Conservation (phyloP, 1,140 invertebrate species). For the Xylocopa sonorina region DNA sequence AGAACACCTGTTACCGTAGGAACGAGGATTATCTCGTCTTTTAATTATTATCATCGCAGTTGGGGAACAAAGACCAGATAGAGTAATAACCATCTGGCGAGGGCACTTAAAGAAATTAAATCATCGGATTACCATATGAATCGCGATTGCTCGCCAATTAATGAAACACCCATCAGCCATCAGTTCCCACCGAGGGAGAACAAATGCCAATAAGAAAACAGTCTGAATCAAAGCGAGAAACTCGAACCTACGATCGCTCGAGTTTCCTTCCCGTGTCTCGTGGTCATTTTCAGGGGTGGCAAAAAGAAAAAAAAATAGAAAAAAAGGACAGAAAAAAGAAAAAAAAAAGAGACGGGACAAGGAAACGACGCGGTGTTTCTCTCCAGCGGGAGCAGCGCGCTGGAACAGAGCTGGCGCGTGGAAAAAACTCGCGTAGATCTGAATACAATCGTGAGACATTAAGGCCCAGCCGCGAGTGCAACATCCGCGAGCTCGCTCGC, state of each 20-base stretch:
- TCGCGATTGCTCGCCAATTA: not conserved
- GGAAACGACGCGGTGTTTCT: conserved; percentile 24
- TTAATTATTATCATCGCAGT: no score
- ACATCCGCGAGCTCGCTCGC: conserved; percentile 29
- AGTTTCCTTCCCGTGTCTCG: not conserved
- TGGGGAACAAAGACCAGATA: no score
- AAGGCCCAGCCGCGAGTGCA: conserved; percentile 32
- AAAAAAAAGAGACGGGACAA: no score
- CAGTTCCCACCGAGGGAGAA: not conserved
- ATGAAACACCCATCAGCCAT: not conserved
- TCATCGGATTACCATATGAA: no score
- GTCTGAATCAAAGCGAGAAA: not conserved
- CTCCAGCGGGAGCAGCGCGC: conserved; percentile 24
- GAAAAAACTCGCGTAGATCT: conserved; percentile 56
- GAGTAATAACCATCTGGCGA: no score
- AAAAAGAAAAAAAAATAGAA: no score
- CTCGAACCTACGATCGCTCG: not conserved
- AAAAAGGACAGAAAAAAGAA: no score
- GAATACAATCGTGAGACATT: conserved; percentile 66
- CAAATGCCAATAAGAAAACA: not conserved
- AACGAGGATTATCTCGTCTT: no score
- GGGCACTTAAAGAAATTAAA: no score
- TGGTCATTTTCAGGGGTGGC: conserved; percentile 13
- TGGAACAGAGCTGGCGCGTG: conserved; percentile 27
- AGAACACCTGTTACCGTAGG: no score